A percentile compares a stretch with the other conserved stretches of the same genome.
phyloP scores from a whole-genome alignment of 2,888 invertebrate genomes.

The Camponotus fellah region DNA sequence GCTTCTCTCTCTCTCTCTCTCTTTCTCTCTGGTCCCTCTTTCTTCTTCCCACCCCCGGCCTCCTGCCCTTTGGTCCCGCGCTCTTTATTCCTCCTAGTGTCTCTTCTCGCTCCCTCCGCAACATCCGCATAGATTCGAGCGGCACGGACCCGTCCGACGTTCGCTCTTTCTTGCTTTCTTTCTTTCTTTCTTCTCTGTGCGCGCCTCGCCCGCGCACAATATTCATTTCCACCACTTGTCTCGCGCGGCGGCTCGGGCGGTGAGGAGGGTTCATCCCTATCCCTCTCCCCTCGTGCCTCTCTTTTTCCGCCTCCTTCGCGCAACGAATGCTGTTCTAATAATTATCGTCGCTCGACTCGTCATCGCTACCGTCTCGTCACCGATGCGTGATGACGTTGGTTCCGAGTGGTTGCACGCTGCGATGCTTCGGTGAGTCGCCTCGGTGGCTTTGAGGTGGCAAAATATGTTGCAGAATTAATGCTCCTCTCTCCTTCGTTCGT shows the following conservation, averaged over 20 bases:
- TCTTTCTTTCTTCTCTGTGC: slow-evolving; percentile 64
- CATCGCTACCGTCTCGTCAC: slow-evolving; percentile 60
- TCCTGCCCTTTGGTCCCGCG: slow-evolving; percentile 27
- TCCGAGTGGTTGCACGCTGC: slow-evolving; percentile 56
- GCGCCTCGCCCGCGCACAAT: slow-evolving; percentile 70
- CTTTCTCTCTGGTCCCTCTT: slow-evolving; percentile 46
- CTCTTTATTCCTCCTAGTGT: slow-evolving; percentile 40
- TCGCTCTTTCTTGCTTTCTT: slow-evolving; percentile 70
- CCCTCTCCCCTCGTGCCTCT: slow-evolving; percentile 10
- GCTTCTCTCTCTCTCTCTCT: slow-evolving; percentile 14
- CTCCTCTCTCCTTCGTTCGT: background rate
- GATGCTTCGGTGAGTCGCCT: slow-evolving; percentile 12
- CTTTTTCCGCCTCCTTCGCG: slow-evolving; percentile 48
- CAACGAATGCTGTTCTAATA: slow-evolving; percentile 64
- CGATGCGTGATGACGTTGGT: slow-evolving; percentile 62
- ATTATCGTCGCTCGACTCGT: slow-evolving; percentile 71
- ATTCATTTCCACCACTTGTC: slow-evolving; percentile 73
- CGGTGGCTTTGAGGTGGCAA: background rate
- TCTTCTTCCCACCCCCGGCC: background rate
- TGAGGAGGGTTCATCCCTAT: slow-evolving; percentile 17
- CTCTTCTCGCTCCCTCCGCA: slow-evolving; percentile 57
- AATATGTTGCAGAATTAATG: slow-evolving; percentile 4
- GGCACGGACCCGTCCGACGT: slow-evolving; percentile 66
- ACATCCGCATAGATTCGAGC: slow-evolving; percentile 75
- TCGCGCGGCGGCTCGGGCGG: slow-evolving; percentile 39